Conservation (phyloP, 2,888 invertebrate species). For the Punctoribates punctum region DNA sequence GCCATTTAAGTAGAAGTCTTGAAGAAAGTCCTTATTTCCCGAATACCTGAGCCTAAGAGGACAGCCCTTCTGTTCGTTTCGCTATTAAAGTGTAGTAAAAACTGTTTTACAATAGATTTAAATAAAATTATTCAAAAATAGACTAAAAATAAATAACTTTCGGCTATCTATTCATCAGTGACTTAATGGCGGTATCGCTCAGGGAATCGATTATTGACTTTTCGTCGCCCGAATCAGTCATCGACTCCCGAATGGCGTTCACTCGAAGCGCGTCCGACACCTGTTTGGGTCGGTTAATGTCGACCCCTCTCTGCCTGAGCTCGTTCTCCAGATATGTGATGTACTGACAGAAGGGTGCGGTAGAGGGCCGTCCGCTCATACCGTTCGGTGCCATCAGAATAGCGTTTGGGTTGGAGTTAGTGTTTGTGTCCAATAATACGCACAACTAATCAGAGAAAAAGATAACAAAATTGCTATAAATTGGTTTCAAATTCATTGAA, state of each 20-base stretch:
- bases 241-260: constrained; percentile 31
- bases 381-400: background rate
- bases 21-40: no score
- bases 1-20: background rate
- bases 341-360: constrained; percentile 39
- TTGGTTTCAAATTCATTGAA: no score
- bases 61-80: no score
- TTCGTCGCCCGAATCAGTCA: constrained; percentile 21
- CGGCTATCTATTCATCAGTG: constrained; percentile 39
- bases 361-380: background rate
- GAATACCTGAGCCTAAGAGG: no score
- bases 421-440: constrained; percentile 31
- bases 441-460: constrained; percentile 16
- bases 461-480: background rate
- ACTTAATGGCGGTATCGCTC: constrained; percentile 42
- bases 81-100: no score
- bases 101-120: no score
- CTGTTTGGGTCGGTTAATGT: constrained; percentile 33
- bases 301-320: constrained; percentile 21
- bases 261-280: constrained; percentile 35
- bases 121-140: no score
- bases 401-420: background rate
- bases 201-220: constrained; percentile 35
- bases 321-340: constrained; percentile 40
- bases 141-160: no score